Evolutionary conservation across 1,140 invertebrate genomes (phyloP).

Genomic region (Pogonus chalceus): DNA sequence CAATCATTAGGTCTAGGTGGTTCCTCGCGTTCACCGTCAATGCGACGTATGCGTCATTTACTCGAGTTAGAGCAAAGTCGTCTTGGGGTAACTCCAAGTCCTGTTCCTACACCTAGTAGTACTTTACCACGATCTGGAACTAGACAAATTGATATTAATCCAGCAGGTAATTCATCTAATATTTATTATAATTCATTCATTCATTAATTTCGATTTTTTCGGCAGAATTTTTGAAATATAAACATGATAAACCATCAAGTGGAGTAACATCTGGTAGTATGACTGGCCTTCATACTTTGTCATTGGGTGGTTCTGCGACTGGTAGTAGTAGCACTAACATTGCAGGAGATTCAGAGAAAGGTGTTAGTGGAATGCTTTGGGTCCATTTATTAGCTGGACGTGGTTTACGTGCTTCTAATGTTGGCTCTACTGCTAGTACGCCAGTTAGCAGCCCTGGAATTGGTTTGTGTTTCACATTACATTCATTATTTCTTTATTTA

Average conservation of each 20-base stretch:
- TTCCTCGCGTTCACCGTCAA: constrained; percentile 55
- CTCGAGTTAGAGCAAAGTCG: constrained; percentile 56
- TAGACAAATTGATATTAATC: constrained; percentile 77
- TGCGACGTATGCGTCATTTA: constrained; percentile 66
- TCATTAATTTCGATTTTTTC: constrained; percentile 17
- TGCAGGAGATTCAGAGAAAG: constrained; percentile 38
- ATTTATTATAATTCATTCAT: too few relatives aligned
- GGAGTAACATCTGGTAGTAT: constrained; percentile 32
- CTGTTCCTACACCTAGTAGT: constrained; percentile 60
- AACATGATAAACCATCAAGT: constrained; percentile 66
- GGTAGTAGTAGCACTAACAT: constrained; percentile 16
- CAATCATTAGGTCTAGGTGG: constrained; percentile 20
- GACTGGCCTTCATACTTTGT: not conserved
- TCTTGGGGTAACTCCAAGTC: constrained; percentile 43
- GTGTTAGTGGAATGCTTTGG: constrained; percentile 82
- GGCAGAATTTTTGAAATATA: constrained; percentile 84
- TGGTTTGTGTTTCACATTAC: constrained; percentile 34
- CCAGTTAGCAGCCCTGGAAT: constrained; percentile 46
- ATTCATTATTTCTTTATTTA: too few relatives aligned
- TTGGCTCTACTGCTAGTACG: constrained; percentile 52
- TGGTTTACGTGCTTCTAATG: constrained; percentile 68
- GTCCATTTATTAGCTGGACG: constrained; percentile 83
- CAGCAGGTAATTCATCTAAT: constrained; percentile 50
- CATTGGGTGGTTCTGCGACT: not conserved
- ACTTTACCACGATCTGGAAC: constrained; percentile 55